phyloP scores from a whole-genome alignment of 2,113 vertebrate genomes.

The Embiotoca jacksoni region DNA sequence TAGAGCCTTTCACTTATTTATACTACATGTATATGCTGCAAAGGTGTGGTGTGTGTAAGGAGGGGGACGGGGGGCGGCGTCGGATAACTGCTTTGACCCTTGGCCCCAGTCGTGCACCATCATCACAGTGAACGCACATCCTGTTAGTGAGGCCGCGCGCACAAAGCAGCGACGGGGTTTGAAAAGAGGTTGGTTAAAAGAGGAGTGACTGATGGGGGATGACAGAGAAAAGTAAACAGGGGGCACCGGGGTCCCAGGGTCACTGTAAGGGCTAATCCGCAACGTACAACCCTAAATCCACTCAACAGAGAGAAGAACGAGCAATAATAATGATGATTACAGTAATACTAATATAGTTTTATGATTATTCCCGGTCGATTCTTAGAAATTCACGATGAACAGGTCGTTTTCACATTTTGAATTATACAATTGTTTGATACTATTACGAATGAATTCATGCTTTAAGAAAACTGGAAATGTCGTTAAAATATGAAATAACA shows the following conservation, averaged over 20 bases:
- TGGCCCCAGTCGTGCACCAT: slow-evolving; percentile 67
- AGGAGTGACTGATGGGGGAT: slow-evolving; percentile 65
- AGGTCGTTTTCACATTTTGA: neutral
- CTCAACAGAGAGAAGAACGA: slow-evolving; percentile 31
- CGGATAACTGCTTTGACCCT: slow-evolving; percentile 75
- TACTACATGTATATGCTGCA: neutral
- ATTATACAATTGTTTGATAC: neutral
- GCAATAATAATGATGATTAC: slow-evolving; percentile 2
- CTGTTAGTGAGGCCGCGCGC: slow-evolving; percentile 62
- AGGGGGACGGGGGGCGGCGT: neutral
- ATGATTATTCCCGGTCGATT: neutral
- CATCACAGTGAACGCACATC: slow-evolving; percentile 56
- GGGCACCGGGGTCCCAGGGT: slow-evolving; percentile 71
- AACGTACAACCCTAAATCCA: slow-evolving; percentile 35
- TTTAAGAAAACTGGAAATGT: neutral
- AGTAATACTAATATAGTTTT: neutral
- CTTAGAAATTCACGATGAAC: neutral
- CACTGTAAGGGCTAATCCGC: slow-evolving; percentile 62
- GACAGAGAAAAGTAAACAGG: slow-evolving; percentile 71
- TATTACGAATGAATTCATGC: neutral
- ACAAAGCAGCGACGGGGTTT: slow-evolving; percentile 69
- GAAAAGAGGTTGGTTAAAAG: slow-evolving; percentile 74
- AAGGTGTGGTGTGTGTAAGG: no score
- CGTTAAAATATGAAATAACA: neutral
- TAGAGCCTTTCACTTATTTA: neutral